phyloP scores from a whole-genome alignment of 2,113 vertebrate species.

The Mungos mungo region DNA sequence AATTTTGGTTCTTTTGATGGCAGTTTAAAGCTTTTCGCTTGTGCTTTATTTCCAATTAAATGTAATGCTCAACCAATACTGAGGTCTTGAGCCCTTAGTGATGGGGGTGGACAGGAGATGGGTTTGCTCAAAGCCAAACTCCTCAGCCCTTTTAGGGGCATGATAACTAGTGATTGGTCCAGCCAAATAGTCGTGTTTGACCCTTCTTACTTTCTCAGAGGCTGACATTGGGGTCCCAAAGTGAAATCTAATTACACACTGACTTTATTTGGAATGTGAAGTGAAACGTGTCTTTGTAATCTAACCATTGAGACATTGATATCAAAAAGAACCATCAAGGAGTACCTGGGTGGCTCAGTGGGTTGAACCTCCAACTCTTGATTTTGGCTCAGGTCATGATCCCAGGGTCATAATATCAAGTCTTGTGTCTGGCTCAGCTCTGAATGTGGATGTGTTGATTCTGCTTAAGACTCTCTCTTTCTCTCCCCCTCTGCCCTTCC shows the following conservation, averaged over 20 bases:
- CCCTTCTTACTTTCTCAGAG: not conserved
- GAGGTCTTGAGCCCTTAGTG: not conserved
- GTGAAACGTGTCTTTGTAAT: not conserved
- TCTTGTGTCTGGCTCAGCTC: no score
- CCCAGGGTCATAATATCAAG: no score
- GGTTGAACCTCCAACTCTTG: no score
- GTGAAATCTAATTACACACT: constrained; percentile 31
- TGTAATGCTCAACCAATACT: not conserved
- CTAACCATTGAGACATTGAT: not conserved
- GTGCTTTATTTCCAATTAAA: not conserved
- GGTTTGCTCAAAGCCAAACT: not conserved
- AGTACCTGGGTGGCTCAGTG: no score
- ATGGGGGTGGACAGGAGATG: not conserved
- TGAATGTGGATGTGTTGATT: no score
- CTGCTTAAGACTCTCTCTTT: no score
- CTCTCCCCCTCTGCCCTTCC: no score
- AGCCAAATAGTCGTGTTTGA: not conserved
- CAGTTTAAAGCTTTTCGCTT: not conserved
- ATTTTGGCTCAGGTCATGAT: no score
- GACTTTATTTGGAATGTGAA: not conserved
- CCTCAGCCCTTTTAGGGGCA: not conserved
- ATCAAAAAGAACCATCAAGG: not conserved
- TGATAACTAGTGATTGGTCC: not conserved
- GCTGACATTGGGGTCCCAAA: constrained; percentile 18
- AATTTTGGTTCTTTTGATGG: not conserved